Conservation (phyloP, 2,888 invertebrate species). For the Anorthoa munda region DNA sequence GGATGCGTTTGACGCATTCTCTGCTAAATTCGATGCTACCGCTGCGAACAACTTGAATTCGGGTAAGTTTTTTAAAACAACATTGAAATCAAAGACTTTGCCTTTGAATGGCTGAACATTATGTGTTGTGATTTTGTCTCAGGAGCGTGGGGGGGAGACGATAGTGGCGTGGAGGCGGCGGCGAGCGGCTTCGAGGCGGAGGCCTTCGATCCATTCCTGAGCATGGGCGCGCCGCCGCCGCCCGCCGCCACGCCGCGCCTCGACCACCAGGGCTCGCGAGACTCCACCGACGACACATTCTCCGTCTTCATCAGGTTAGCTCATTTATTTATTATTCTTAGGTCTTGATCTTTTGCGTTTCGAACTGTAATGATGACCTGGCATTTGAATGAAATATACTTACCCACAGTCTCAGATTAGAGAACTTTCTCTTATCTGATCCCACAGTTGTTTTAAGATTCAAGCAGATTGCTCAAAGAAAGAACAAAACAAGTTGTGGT, state of each 20-base stretch:
- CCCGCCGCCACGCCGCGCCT: slow-evolving; percentile 93
- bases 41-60: slow-evolving; percentile 81
- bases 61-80: slow-evolving; percentile 72
- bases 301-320: slow-evolving; percentile 94
- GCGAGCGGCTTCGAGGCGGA: slow-evolving; percentile 94
- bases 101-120: background rate
- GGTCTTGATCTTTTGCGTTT: background rate
- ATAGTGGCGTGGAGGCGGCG: slow-evolving; percentile 80
- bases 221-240: slow-evolving; percentile 94
- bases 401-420: too few relatives aligned
- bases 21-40: slow-evolving; percentile 96
- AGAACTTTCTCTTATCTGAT: too few relatives aligned
- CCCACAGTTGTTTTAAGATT: background rate
- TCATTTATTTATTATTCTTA: background rate
- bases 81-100: background rate
- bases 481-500: background rate
- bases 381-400: background rate
- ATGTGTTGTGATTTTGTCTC: background rate
- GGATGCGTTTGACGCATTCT: slow-evolving; percentile 95
- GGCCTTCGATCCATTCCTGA: slow-evolving; percentile 95
- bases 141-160: slow-evolving; percentile 87
- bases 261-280: slow-evolving; percentile 92
- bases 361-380: background rate
- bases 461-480: background rate
- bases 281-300: slow-evolving; percentile 95